phyloP scores from a whole-genome alignment of 2,113 vertebrate species.

The Ptyas mucosa region DNA sequence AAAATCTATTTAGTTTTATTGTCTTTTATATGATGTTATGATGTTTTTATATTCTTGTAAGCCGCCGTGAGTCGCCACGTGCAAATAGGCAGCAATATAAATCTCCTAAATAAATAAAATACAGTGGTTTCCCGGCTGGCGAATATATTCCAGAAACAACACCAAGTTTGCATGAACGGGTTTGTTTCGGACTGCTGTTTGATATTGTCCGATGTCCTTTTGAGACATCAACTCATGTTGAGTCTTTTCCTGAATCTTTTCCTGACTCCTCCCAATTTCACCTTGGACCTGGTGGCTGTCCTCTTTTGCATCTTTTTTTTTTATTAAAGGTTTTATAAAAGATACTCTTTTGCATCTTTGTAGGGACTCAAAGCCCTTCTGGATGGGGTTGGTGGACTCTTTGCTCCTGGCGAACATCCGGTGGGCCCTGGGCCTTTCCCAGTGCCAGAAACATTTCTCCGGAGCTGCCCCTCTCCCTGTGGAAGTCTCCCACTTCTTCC shows the following conservation, averaged over 20 bases:
- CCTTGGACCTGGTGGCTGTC: background rate
- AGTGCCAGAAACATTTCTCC: conserved; percentile 80
- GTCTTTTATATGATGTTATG: no score
- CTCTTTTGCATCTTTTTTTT: conserved; percentile 10
- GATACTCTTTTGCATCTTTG: conserved; percentile 7
- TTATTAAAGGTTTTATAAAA: no score
- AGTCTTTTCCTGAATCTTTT: background rate
- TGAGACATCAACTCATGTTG: no score
- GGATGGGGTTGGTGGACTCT: conserved; percentile 73
- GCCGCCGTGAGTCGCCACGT: no score
- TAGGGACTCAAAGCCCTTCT: conserved; percentile 77
- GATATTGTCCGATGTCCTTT: background rate
- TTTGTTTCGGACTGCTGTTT: background rate
- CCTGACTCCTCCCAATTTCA: background rate
- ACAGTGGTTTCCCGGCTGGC: background rate
- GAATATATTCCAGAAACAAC: background rate
- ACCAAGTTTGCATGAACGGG: background rate
- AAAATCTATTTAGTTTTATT: background rate
- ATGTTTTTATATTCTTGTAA: no score
- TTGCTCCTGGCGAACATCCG: conserved; percentile 82
- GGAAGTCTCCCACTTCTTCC: conserved; percentile 80
- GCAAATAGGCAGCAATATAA: no score
- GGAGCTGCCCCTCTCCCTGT: conserved; percentile 80
- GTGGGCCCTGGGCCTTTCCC: conserved; percentile 74
- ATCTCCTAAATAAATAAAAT: background rate